Percentiles rank a stretch among this genome's conserved stretches.
Conservation (phyloP, 2,113 vertebrate genomes). For the Xiphias gladius region DNA sequence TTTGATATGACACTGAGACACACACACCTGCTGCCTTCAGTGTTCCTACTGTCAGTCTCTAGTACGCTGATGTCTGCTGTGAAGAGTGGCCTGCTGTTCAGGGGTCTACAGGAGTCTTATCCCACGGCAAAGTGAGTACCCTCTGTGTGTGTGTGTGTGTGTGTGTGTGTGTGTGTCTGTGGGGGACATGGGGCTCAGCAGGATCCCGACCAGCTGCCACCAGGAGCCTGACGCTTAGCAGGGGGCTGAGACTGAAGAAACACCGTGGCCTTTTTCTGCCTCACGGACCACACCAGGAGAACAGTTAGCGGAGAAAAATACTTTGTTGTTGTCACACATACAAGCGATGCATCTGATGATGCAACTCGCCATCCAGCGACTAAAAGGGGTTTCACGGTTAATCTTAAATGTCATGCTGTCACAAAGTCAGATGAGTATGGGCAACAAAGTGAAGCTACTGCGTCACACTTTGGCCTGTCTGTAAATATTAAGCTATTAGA, state of each 20-base stretch:
- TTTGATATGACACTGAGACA: not conserved
- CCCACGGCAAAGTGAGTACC: not conserved
- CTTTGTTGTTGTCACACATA: constrained; percentile 2
- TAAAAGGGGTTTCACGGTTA: not conserved
- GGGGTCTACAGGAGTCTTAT: not conserved
- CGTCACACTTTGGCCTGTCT: too few species aligned
- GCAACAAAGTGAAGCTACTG: not conserved
- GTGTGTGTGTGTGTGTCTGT: constrained; percentile 34
- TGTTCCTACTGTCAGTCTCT: not conserved
- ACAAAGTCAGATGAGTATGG: not conserved
- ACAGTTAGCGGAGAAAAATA: not conserved
- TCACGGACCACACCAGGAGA: constrained; percentile 69
- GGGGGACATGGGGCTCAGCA: constrained; percentile 56
- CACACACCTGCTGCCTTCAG: not conserved
- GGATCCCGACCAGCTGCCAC: constrained; percentile 72
- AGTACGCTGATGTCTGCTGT: not conserved
- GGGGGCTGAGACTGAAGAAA: constrained; percentile 62
- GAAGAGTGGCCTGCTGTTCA: not conserved
- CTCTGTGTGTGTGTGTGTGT: constrained; percentile 13
- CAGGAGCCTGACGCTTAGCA: constrained; percentile 48
- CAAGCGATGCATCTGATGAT: not conserved
- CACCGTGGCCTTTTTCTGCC: constrained; percentile 14
- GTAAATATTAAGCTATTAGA: too few species aligned
- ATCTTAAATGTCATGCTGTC: not conserved
- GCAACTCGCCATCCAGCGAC: not conserved